Conservation (phyloP, 1,140 invertebrate genomes). For the Eulimnadia texana region DNA sequence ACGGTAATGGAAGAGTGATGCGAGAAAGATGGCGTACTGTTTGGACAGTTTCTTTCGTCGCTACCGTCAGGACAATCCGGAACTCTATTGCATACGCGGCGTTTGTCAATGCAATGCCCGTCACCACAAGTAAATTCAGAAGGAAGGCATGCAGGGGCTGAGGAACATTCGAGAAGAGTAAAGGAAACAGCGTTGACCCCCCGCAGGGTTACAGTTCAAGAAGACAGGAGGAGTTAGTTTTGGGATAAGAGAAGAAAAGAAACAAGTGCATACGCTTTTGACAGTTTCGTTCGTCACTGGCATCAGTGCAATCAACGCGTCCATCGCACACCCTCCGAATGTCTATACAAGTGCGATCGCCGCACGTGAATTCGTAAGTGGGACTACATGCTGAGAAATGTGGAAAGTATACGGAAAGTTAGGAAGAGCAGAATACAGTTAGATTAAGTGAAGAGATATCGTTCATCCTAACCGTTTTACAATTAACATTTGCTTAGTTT, state of each 20-base stretch:
- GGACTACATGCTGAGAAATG: constrained; percentile 21
- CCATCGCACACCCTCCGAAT: constrained; percentile 46
- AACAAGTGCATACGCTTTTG: neutral
- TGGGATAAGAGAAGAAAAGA: neutral
- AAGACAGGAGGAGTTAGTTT: too few species aligned
- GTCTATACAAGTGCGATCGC: constrained; percentile 31
- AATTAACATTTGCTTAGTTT: too few species aligned
- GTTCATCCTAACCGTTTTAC: too few species aligned
- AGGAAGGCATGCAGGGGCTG: too few species aligned
- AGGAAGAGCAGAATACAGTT: too few species aligned
- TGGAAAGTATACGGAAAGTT: too few species aligned
- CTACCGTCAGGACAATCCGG: constrained; percentile 22
- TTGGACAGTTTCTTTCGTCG: constrained; percentile 23
- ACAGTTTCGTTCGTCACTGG: constrained; percentile 45
- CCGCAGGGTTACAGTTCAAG: neutral
- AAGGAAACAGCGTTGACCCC: too few species aligned
- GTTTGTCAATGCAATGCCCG: constrained; percentile 19
- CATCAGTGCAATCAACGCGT: constrained; percentile 48
- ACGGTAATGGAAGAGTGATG: neutral
- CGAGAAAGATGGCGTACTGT: too few species aligned
- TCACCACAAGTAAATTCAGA: too few species aligned
- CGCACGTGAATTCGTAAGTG: constrained; percentile 37
- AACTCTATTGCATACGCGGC: constrained; percentile 22
- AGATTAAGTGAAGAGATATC: too few species aligned
- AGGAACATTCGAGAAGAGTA: too few species aligned